phyloP scores from a whole-genome alignment of 1,140 invertebrate genomes.

The Bombus vancouverensis region DNA sequence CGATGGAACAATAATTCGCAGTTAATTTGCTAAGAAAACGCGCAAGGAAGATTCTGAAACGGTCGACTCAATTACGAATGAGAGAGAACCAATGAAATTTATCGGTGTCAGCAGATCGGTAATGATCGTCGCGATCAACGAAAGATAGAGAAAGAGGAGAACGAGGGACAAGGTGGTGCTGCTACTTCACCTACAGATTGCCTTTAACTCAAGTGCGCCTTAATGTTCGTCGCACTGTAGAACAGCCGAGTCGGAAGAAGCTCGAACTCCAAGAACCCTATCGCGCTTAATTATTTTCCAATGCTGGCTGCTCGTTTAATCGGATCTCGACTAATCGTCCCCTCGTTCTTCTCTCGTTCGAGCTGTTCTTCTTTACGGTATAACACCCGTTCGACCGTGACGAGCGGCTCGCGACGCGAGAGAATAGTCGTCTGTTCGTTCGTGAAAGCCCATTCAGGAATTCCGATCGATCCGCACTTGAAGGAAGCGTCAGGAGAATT shows the following conservation, averaged over 20 bases:
- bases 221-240: conserved; percentile 50
- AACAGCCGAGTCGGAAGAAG: conserved; percentile 11
- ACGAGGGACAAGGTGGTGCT: background rate
- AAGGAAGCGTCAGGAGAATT: conserved; percentile 34
- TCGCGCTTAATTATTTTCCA: conserved; percentile 67
- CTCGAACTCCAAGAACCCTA: conserved; percentile 44
- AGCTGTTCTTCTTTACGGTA: conserved; percentile 33
- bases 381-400: conserved; percentile 41
- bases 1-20: background rate
- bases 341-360: conserved; percentile 20
- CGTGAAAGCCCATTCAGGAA: conserved; percentile 50
- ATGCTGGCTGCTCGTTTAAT: conserved; percentile 64
- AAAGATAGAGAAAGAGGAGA: background rate
- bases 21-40: conserved; percentile 21
- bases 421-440: conserved; percentile 11
- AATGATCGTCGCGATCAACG: conserved; percentile 56
- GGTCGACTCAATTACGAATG: conserved; percentile 18
- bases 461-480: conserved; percentile 35
- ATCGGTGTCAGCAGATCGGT: conserved; percentile 53
- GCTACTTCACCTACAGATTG: conserved; percentile 34
- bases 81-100: conserved; percentile 23
- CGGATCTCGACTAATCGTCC: conserved; percentile 63
- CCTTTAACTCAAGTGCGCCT: conserved; percentile 42
- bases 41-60: no score
- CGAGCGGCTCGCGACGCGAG: background rate